A percentile compares a stretch with the other conserved stretches of the same genome.
phyloP scores from a whole-genome alignment of 2,797 vertebrate species.

The Helostoma temminkii region DNA sequence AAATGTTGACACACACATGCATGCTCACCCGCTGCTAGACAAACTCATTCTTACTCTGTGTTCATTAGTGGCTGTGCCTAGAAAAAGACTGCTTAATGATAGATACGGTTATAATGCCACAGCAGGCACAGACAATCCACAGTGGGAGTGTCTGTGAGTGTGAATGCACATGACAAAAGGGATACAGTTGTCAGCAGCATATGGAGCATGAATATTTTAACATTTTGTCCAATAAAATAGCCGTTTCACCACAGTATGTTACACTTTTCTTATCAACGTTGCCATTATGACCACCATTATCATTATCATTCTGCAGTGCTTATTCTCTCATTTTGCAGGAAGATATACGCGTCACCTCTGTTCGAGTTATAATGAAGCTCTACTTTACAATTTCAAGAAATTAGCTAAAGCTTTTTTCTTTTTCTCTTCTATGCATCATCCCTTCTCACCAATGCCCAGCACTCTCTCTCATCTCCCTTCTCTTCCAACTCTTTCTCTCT shows the following conservation, averaged over 20 bases:
- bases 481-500: slow-evolving; percentile 1
- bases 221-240: slow-evolving; percentile 50
- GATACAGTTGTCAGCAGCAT: slow-evolving; percentile 30
- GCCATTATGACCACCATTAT: slow-evolving; percentile 42
- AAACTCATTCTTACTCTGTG: slow-evolving; percentile 30
- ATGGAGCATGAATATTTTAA: slow-evolving; percentile 66
- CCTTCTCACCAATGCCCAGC: slow-evolving; percentile 16
- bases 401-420: slow-evolving; percentile 43
- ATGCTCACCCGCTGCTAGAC: background rate
- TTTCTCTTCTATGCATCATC: slow-evolving; percentile 48
- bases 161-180: slow-evolving; percentile 20
- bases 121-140: slow-evolving; percentile 40
- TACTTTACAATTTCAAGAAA: slow-evolving; percentile 37
- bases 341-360: slow-evolving; percentile 47
- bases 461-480: slow-evolving; percentile 9
- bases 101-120: slow-evolving; percentile 51
- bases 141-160: slow-evolving; percentile 12
- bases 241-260: slow-evolving; percentile 34
- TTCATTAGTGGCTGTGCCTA: slow-evolving; percentile 51
- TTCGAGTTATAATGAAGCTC: slow-evolving; percentile 51
- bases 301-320: slow-evolving; percentile 28
- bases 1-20: slow-evolving; percentile 28
- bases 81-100: slow-evolving; percentile 53
- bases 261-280: slow-evolving; percentile 41
- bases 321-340: slow-evolving; percentile 23